A percentile compares a stretch with the other conserved stretches of the same genome.
Conservation (phyloP, 1,140 invertebrate species). For the Caenorhabditis tropicalis region DNA sequence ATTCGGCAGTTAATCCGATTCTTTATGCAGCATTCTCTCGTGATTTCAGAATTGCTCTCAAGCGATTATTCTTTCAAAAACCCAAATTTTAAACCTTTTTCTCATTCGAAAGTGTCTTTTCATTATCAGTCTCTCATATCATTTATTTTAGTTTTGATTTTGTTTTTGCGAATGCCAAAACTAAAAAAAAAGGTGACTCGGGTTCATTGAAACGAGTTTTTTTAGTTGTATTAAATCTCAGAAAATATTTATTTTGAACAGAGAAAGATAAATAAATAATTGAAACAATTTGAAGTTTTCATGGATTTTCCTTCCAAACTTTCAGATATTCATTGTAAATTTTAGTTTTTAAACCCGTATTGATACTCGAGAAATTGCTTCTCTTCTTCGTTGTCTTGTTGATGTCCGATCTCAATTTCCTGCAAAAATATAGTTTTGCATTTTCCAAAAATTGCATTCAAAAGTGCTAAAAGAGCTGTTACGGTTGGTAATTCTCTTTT, state of each 20-base stretch:
- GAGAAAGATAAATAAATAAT: not conserved
- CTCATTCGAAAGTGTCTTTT: not conserved
- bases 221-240: constrained; percentile 33
- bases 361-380: constrained; percentile 58
- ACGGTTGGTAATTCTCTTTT: not conserved
- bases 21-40: constrained; percentile 88
- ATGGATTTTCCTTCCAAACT: not conserved
- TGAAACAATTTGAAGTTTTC: not conserved
- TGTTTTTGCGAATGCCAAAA: not conserved
- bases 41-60: constrained; percentile 26
- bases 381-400: constrained; percentile 56
- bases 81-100: not conserved
- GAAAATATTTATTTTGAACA: not conserved
- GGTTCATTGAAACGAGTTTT: constrained; percentile 19
- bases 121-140: not conserved
- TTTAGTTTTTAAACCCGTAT: constrained; percentile 56
- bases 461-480: not conserved
- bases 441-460: not conserved
- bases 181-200: not conserved
- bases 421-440: constrained; percentile 28
- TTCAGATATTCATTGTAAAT: not conserved
- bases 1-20: constrained; percentile 86
- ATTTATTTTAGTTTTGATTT: not conserved
- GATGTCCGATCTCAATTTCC: constrained; percentile 62
- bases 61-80: constrained; percentile 30